Percentiles rank a stretch among this genome's conserved stretches.
These are phyloP conservation scores for Caerostris darwini DNA, from an alignment of 1,140 invertebrate species.

Conservation along the genomic window DNA sequence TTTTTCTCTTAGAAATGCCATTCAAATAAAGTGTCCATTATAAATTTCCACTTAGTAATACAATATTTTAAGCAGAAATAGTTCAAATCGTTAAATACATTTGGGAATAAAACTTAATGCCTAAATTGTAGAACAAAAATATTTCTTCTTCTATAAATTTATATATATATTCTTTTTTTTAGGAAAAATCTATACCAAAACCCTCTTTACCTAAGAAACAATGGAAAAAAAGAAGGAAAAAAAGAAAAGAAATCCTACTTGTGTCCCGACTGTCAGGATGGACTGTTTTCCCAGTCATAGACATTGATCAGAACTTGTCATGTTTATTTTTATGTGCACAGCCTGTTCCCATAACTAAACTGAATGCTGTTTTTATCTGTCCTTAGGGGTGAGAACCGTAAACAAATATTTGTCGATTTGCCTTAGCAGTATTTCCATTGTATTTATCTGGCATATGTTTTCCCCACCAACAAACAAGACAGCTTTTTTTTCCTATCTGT, in stretches of 20 bases:
- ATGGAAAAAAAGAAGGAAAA: neutral
- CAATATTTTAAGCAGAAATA: too few species aligned
- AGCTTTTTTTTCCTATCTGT: neutral
- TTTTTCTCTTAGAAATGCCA: too few species aligned
- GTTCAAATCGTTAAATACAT: too few species aligned
- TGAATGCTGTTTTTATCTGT: slow-evolving; percentile 23
- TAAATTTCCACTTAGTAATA: too few species aligned
- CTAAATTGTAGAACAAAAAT: too few species aligned
- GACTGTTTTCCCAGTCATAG: slow-evolving; percentile 27
- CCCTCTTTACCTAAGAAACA: neutral
- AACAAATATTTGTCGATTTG: slow-evolving; percentile 40
- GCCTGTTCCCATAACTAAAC: slow-evolving; percentile 25
- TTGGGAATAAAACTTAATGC: too few species aligned
- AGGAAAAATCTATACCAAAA: neutral
- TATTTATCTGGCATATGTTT: slow-evolving; percentile 22
- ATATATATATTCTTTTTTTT: neutral
- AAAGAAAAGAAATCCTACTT: neutral
- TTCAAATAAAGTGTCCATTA: too few species aligned
- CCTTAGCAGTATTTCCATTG: slow-evolving; percentile 25
- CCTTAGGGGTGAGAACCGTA: slow-evolving; percentile 24
- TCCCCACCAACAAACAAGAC: neutral
- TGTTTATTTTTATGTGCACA: slow-evolving; percentile 26
- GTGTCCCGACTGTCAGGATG: slow-evolving; percentile 4
- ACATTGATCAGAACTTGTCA: slow-evolving; percentile 42
- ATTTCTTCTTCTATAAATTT: too few species aligned